Evolutionary conservation across 2,113 vertebrate genomes (phyloP), one percentile per base, ranked within the genome.

Genomic region (Recurvirostra avosetta): DNA sequence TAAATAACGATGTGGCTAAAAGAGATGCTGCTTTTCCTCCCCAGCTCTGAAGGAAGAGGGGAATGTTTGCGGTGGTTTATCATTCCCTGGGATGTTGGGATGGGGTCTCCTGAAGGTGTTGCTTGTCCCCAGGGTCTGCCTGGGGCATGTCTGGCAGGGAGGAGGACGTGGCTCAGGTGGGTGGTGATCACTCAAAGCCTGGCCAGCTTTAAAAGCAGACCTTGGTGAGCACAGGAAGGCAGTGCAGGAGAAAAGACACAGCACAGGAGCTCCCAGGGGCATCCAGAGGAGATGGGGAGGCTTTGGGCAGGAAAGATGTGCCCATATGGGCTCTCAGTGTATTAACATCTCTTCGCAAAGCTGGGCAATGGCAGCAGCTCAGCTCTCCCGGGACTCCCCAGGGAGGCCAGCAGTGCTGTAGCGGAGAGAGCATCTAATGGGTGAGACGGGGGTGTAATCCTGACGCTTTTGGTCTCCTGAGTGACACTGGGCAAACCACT

Each of bases 391-490:
- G 12, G 14, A 32, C 17, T 56, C 41, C 29, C 66, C 5, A 1
- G 29, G 36, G 59, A 38, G 43, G 43, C n/a, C 49, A 61, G 40
- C 63, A 71, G 83, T 7, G 27, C 53, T 77, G 78, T 16, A 32
- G 36, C 4, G 32, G 47, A 83, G 19, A 0, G 0, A 72, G 30
- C 52, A 41, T n/a, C 67, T 76, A 30, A 36, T 0, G 12, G 65
- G 73, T 40, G 52, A 58, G 25, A 55, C 0, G 0, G 25, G 36
- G 23, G 1, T 73, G 21, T 47, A 65, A 76, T 38, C 22, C 5
- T 6, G 36, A 41, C 56, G 9, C 20, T 75, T 75, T 58, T 6
- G 6, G 32, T 72, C 29, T 86, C 71, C 40, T 8, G 18, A 62
- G n/a, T 53, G 55, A 41, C 26, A 34, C 61, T 49, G 52, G 36